Percentiles rank a stretch among this genome's conserved stretches.
These are phyloP conservation scores for Nezara viridula DNA, from an alignment of 2,888 invertebrate species.

Conservation along the genomic window DNA sequence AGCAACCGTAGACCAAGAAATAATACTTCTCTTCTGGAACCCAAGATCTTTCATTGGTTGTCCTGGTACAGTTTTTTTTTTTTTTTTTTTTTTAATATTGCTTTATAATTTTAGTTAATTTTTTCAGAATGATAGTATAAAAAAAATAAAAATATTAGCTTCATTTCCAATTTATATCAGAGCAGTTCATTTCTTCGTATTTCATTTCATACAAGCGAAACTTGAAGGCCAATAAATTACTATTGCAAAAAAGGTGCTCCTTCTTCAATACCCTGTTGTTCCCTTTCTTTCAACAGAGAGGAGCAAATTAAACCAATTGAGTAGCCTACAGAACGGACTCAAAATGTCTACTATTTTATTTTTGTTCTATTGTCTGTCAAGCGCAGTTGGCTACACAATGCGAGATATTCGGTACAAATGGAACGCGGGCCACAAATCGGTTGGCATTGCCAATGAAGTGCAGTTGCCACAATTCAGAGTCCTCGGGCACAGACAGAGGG, in stretches of 20 bases:
- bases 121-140: no score
- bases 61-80: no score
- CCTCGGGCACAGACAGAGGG: constrained; percentile 94
- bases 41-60: no score
- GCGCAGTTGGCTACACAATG: constrained; percentile 95
- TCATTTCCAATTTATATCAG: neutral
- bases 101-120: no score
- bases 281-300: constrained; percentile 28
- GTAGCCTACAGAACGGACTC: constrained; percentile 55
- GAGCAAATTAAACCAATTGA: neutral
- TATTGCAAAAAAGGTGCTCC: neutral
- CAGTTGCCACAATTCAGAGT: constrained; percentile 97
- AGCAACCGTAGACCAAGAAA: no score
- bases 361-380: constrained; percentile 67
- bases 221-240: no score
- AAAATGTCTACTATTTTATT: constrained; percentile 60
- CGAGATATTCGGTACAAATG: constrained; percentile 97
- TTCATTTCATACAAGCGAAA: neutral
- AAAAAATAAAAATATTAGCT: no score
- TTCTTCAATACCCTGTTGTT: constrained; percentile 4
- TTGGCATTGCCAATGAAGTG: constrained; percentile 95
- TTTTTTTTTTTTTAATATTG: no score
- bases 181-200: neutral
- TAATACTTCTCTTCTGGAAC: no score
- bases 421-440: constrained; percentile 92